Conservation (phyloP, 2,797 vertebrate genomes). For the Pagetopsis macropterus region DNA sequence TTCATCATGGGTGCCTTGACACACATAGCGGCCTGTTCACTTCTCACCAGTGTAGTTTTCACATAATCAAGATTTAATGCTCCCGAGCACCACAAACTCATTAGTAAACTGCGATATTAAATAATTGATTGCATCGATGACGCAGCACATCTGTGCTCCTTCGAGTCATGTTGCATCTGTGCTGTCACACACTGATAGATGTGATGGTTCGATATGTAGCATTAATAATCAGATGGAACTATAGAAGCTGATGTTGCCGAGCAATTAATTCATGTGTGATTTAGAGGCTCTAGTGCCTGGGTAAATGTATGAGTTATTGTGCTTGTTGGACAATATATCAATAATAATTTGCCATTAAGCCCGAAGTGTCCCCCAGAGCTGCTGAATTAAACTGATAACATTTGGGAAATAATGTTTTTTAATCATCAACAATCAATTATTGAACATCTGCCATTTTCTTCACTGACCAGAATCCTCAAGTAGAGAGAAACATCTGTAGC, state of each 20-base stretch:
- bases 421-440: conserved; percentile 10
- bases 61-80: conserved; percentile 39
- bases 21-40: conserved; percentile 17
- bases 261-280: conserved; percentile 47
- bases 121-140: conserved; percentile 55
- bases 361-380: conserved; percentile 19
- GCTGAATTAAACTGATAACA: conserved; percentile 25
- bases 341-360: conserved; percentile 17
- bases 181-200: conserved; percentile 42
- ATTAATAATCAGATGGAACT: conserved; percentile 56
- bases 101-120: conserved; percentile 29
- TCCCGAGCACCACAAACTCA: conserved; percentile 11
- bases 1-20: conserved; percentile 20
- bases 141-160: conserved; percentile 54
- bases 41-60: not conserved
- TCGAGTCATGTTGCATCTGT: conserved; percentile 54
- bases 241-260: conserved; percentile 34
- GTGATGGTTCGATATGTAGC: conserved; percentile 28
- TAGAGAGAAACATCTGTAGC: not conserved
- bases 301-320: conserved; percentile 33
- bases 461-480: not conserved
- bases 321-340: conserved; percentile 13
- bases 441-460: conserved; percentile 16
- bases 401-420: conserved; percentile 18
- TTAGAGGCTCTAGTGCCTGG: conserved; percentile 35